Percentiles rank a stretch among this genome's conserved stretches.
Conservation (phyloP, 2,113 vertebrate species). For the Picathartes gymnocephalus region DNA sequence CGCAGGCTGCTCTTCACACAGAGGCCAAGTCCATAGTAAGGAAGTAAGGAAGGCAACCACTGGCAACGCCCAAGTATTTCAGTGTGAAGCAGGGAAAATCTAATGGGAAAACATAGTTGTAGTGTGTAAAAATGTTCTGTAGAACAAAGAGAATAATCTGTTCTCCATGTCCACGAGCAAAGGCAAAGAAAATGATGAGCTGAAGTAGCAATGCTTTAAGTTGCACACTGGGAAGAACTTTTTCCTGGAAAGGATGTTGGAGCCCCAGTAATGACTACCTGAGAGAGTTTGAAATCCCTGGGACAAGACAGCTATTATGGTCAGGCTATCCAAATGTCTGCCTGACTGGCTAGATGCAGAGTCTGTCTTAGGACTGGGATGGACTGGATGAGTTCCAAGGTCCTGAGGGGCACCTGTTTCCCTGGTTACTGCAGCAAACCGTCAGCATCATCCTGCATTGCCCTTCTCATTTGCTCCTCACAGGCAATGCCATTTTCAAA, state of each 20-base stretch:
- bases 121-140: not conserved
- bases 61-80: not conserved
- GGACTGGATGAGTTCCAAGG: not conserved
- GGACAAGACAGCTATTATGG: not conserved
- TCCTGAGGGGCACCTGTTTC: not conserved
- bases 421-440: not conserved
- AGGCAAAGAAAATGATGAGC: not conserved
- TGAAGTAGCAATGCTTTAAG: not conserved
- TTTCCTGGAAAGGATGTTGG: not conserved
- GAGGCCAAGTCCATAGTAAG: not conserved
- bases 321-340: not conserved
- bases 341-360: not conserved
- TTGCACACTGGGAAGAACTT: not conserved
- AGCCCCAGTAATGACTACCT: not conserved
- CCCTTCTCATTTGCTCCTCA: not conserved
- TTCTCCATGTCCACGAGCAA: not conserved
- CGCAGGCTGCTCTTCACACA: not conserved
- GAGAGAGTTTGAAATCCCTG: not conserved
- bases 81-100: not conserved
- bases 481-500: not conserved
- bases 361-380: not conserved
- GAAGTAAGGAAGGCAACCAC: not conserved
- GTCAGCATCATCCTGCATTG: not conserved
- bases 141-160: not conserved
- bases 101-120: not conserved